Base-by-base conservation (phyloP, 2,797 vertebrate genomes). In the Emydoidea blandingii region DNA sequence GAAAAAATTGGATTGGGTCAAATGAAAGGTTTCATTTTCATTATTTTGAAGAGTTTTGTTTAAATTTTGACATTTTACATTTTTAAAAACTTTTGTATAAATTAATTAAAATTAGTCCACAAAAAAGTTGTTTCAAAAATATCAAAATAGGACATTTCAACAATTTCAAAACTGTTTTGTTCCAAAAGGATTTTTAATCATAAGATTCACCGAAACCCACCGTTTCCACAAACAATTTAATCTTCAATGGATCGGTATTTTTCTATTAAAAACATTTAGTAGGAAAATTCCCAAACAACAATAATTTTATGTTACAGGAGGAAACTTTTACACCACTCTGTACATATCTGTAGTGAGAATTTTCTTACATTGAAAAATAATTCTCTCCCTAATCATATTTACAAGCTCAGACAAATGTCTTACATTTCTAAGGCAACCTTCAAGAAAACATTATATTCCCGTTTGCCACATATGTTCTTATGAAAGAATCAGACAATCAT, bases 401-500 rank as follows among this genome's bases (percentile, higher is more conserved):
- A 74, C 8, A 34, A 16, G 34, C 62, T n/a, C 7, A 16, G 34
- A 8, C 18, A 18, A 65, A 18, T 5, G 34, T n/a, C 62, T 65
- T 65, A n/a, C 34, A 10, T 4, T 72, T 89, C 91, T 89, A 86
- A 29, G 87, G n/a, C 79, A 92, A 88, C 19, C 68, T 23, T 37
- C n/a, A 76, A 91, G 93, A 94, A 93, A 94, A 86, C 6, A 65
- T 87, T 87, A 91, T 37, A 90, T 12, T 83, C 31, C 86, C 54
- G 57, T 79, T 85, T 87, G 83, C 85, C 87, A 49, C 72, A 86
- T 56, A 88, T 81, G 79, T 91, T 91, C 93, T 94, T 92, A 83
- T 82, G 93, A 94, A 93, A 87, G 85, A 95, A 94, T 54, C 54
- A 96, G 91, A 89, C 91, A 96, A 87, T 79, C 92, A 83, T 88